Conservation (phyloP, 1,140 invertebrate genomes). For the Pseudomyrmex dendroicus region DNA sequence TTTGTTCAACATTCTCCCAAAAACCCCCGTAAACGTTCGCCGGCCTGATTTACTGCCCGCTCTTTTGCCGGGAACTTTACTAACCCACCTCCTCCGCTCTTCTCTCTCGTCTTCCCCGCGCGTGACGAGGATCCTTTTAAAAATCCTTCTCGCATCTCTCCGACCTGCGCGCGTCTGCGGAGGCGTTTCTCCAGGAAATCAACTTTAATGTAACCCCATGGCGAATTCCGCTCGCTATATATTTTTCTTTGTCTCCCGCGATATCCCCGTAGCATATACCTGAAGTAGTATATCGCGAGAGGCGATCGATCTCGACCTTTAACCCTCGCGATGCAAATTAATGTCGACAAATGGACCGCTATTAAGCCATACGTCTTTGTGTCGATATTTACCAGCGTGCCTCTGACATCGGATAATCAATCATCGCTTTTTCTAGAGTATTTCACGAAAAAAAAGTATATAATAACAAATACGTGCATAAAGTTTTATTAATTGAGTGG, state of each 20-base stretch:
- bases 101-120: constrained; percentile 76
- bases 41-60: constrained; percentile 82
- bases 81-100: constrained; percentile 66
- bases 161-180: constrained; percentile 53
- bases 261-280: neutral
- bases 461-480: no score
- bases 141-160: constrained; percentile 45
- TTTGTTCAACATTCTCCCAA: constrained; percentile 85
- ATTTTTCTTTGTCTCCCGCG: neutral
- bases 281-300: neutral
- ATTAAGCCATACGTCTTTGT: constrained; percentile 18
- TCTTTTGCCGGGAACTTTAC: constrained; percentile 55
- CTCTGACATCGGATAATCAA: neutral
- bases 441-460: neutral
- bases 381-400: neutral
- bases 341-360: constrained; percentile 15
- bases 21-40: constrained; percentile 84
- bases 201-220: constrained; percentile 42
- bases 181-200: constrained; percentile 72
- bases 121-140: constrained; percentile 69
- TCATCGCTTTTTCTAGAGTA: neutral
- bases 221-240: constrained; percentile 56
- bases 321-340: constrained; percentile 22
- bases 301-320: constrained; percentile 3
- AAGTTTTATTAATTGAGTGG: no score